Conservation (phyloP, 2,113 vertebrate genomes). For the Xenopus laevis region DNA sequence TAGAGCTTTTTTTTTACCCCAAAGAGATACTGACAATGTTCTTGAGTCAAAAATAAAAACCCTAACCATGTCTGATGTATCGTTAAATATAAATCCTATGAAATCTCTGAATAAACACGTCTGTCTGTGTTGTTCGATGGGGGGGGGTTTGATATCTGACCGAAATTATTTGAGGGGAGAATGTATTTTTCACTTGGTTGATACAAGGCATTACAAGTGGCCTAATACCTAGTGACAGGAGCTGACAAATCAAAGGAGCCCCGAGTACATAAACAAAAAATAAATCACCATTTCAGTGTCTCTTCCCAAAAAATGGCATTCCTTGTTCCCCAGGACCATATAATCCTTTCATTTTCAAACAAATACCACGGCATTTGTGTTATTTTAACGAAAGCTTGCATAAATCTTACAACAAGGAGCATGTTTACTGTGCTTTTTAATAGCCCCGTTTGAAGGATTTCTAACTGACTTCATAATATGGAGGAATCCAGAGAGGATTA, state of each 20-base stretch:
- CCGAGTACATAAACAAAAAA: conserved; percentile 68
- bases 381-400: conserved; percentile 68
- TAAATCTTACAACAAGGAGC: conserved; percentile 67
- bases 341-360: conserved; percentile 80
- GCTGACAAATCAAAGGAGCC: conserved; percentile 73
- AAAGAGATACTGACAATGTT: no score
- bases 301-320: conserved; percentile 70
- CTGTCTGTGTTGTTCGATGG: conserved; percentile 36
- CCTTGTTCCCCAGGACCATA: conserved; percentile 73
- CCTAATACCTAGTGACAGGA: conserved; percentile 68
- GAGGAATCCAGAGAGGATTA: conserved; percentile 64
- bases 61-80: neutral
- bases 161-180: conserved; percentile 57
- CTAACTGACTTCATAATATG: conserved; percentile 58
- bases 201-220: conserved; percentile 71
- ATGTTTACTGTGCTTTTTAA: conserved; percentile 67
- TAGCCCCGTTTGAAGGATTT: conserved; percentile 62
- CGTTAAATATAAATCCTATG: conserved; percentile 54
- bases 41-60: no score
- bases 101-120: conserved; percentile 49
- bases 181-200: conserved; percentile 61
- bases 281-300: conserved; percentile 64
- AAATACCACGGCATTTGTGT: conserved; percentile 68
- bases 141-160: conserved; percentile 47
- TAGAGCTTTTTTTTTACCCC: no score